Percentiles rank a stretch among this genome's conserved stretches.
Conservation (phyloP, 2,888 invertebrate species). For the Arge pagana region DNA sequence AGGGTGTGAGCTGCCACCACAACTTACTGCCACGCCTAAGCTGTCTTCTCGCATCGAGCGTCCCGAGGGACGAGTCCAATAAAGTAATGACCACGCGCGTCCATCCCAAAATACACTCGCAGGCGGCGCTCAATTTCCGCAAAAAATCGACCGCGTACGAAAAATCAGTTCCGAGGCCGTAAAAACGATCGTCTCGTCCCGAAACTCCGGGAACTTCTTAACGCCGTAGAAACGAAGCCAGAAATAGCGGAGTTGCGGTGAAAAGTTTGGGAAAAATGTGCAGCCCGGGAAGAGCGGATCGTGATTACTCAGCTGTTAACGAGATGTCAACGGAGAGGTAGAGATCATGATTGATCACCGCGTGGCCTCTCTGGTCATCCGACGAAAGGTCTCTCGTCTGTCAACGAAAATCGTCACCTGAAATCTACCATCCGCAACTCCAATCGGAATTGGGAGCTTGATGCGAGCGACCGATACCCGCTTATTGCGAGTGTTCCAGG, state of each 20-base stretch:
- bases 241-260: too few species aligned
- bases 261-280: too few species aligned
- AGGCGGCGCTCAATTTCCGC: too few species aligned
- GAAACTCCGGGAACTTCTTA: too few species aligned
- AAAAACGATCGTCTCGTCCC: too few species aligned
- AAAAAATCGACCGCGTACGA: too few species aligned
- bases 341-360: slow-evolving; percentile 37
- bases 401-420: slow-evolving; percentile 8
- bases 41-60: slow-evolving; percentile 5
- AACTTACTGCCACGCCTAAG: background rate
- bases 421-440: background rate
- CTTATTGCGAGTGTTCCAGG: background rate
- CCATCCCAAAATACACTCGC: too few species aligned
- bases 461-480: too few species aligned
- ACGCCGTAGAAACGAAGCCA: too few species aligned
- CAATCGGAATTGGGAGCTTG: slow-evolving; percentile 8
- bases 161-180: too few species aligned
- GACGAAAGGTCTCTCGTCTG: slow-evolving; percentile 27
- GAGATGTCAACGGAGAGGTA: slow-evolving; percentile 34
- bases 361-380: slow-evolving; percentile 25
- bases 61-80: slow-evolving; percentile 30
- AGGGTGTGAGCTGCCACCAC: too few species aligned
- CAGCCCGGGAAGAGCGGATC: slow-evolving; percentile 26
- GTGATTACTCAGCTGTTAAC: slow-evolving; percentile 42
- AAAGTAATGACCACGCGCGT: slow-evolving; percentile 31